These are phyloP conservation scores for Hestina assimilis DNA, from an alignment of 1,140 invertebrate genomes.

Conservation along the genomic window DNA sequence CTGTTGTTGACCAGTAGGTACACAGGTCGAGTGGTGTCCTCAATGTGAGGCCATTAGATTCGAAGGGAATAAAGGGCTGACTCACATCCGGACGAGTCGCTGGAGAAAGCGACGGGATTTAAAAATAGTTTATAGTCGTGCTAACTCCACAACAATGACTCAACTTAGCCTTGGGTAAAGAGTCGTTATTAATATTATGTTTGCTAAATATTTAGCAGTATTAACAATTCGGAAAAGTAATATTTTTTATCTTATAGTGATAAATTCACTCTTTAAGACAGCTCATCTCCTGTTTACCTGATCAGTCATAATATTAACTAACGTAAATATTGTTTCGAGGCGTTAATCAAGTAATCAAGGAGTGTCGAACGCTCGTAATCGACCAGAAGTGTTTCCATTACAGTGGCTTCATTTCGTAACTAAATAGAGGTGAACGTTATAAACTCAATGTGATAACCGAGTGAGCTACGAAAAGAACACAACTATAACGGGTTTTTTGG, in stretches of 20 bases:
- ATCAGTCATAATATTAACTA: background rate
- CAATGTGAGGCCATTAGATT: constrained; percentile 37
- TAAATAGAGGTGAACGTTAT: constrained; percentile 34
- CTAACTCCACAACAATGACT: background rate
- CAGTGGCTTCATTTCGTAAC: constrained; percentile 44
- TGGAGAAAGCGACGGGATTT: constrained; percentile 13
- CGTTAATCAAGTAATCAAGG: constrained; percentile 37
- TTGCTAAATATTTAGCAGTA: no score
- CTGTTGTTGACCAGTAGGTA: constrained; percentile 36
- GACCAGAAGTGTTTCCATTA: constrained; percentile 36
- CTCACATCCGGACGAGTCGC: constrained; percentile 35
- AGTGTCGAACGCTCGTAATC: constrained; percentile 37
- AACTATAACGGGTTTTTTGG: background rate
- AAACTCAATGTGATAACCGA: constrained; percentile 25
- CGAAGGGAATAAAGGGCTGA: constrained; percentile 55
- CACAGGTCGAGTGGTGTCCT: constrained; percentile 39
- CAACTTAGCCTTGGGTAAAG: no score
- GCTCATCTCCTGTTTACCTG: background rate
- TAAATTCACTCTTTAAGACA: no score
- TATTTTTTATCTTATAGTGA: no score
- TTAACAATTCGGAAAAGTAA: background rate
- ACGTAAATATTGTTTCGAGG: constrained; percentile 17
- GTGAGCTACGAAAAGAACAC: background rate
- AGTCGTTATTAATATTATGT: background rate
- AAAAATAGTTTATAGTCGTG: constrained; percentile 13